Base-by-base conservation (phyloP, 2,888 invertebrate species). In the Drosophila anceps region DNA sequence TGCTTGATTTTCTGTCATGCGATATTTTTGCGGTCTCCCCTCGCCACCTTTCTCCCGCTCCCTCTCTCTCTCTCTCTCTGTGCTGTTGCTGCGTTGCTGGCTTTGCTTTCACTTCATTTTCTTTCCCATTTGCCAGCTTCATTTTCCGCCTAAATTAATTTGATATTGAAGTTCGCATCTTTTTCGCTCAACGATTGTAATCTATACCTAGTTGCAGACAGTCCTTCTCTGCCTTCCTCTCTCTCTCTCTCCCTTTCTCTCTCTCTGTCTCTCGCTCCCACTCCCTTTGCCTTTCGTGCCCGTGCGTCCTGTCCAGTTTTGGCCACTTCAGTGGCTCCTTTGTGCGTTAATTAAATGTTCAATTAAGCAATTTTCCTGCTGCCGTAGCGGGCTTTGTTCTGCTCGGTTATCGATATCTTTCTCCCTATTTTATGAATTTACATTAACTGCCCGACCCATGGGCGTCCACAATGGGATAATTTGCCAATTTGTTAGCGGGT, bases 141-240 rank as follows among this genome's bases (percentile, higher is more conserved):
- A 62, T 88, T 82, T 82, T 82, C 85, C 88, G 70, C 69, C 88
- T 70, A 89, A 79, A 89, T 88, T 87, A 84, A 87, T 84, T 84
- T 74, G 79, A 84, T 84, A 89, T 65, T 71, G 60, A 67, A 67
- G 61, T 81, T 58, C 50, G 79, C 62, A 72, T 66, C 57, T 65
- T 70, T 50, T 54, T 35, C 41, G 55, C 62, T 58, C 58, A 27
- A 59, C 72, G 53, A 39, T 60, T 84, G 85, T 68, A 84, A 87
- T 75, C 53, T 65, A 88, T 69, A 84, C 88, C 51, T 48, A 18
- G 29, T 39, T 44, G 44, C 53, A 61, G 50, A 33, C 54, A 6
- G 18, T 55, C 24, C 48, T 27, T 10, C 44, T 31, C 44, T 35
- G 15, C 9, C 35, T 31, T 0, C 9, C 53, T 27, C 18, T 5